These are phyloP conservation scores for Actinia equina DNA, from an alignment of 64 coral and sea anemone genomes.

Conservation along the genomic window DNA sequence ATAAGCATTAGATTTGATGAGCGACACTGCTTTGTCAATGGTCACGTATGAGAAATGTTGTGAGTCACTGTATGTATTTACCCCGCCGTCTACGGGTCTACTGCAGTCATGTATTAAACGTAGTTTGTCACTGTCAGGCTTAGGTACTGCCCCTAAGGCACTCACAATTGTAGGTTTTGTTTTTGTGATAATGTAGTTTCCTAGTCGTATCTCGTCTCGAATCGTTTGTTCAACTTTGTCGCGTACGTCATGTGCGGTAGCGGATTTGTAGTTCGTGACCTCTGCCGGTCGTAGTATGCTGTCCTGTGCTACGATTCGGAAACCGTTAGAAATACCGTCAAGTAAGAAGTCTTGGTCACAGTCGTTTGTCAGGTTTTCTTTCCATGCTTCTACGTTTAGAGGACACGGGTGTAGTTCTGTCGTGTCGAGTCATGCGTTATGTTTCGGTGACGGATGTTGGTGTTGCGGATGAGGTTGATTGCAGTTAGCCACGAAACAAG, in stretches of 20 bases:
- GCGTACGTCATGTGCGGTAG: not conserved
- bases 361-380: not conserved
- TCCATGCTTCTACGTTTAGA: no score
- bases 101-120: slow-evolving; percentile 14
- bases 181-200: slow-evolving; percentile 13
- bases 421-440: no score
- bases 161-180: slow-evolving; percentile 21
- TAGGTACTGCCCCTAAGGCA: slow-evolving; percentile 39
- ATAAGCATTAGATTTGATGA: slow-evolving; percentile 8
- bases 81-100: not conserved
- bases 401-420: no score
- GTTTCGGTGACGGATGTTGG: no score
- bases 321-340: not conserved
- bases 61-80: not conserved
- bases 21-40: not conserved
- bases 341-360: not conserved
- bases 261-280: not conserved
- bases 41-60: not conserved
- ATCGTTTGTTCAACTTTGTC: not conserved
- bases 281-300: not conserved
- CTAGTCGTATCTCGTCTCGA: not conserved
- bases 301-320: not conserved
- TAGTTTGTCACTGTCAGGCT: not conserved
- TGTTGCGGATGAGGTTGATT: no score
- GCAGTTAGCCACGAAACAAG: no score